phyloP scores from a whole-genome alignment of 1,140 invertebrate genomes.

The Procambarus virginalis region DNA sequence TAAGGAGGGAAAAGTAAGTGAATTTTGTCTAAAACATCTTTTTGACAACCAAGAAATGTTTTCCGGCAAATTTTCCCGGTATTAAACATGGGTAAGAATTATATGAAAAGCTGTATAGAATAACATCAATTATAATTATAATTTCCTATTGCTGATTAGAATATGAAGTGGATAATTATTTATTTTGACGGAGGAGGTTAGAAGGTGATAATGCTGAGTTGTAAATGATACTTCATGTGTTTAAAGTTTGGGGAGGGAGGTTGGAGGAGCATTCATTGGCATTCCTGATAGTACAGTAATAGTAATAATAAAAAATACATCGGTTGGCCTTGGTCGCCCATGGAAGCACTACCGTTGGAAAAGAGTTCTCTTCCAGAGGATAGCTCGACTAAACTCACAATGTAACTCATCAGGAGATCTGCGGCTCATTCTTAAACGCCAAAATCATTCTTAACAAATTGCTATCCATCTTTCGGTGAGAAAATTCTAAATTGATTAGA shows the following conservation, averaged over 20 bases:
- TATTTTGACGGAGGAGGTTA: neutral
- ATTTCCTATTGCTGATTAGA: constrained; percentile 1
- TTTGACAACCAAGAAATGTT: neutral
- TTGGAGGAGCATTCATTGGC: neutral
- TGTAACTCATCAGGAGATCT: no score
- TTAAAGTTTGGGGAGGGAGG: neutral
- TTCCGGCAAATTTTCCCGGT: constrained; percentile 2
- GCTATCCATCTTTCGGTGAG: no score
- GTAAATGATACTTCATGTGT: neutral
- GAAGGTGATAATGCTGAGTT: neutral
- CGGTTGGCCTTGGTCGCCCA: neutral
- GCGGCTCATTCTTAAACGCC: no score
- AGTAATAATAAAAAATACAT: neutral
- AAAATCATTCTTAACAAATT: no score
- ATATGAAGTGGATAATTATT: neutral
- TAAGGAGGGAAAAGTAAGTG: neutral
- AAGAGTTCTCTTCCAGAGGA: neutral
- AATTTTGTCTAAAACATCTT: constrained; percentile 9
- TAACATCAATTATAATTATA: neutral
- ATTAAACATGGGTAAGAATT: neutral
- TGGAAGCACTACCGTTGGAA: neutral
- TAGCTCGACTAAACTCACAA: no score
- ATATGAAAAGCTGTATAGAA: constrained; percentile 13
- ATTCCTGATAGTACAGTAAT: neutral
- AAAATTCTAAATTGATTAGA: no score